Conservation (phyloP, 2,797 vertebrate species). For the Setipinna tenuifilis region DNA sequence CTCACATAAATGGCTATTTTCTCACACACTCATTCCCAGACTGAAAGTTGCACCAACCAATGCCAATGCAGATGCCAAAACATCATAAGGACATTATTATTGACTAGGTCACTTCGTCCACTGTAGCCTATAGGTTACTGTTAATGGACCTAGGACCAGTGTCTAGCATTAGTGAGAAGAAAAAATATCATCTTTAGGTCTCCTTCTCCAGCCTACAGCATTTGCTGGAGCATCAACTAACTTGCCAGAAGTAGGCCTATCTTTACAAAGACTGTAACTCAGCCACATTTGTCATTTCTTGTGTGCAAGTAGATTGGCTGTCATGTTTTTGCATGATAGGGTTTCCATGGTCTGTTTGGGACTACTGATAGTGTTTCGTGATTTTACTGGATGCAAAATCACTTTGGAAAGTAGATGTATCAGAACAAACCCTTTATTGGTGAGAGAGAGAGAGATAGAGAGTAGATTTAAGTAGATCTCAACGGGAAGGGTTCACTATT, state of each 20-base stretch:
- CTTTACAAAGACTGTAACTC: not conserved
- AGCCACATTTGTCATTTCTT: not conserved
- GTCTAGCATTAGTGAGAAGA: not conserved
- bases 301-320: not conserved
- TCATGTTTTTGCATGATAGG: not conserved
- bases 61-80: too few species aligned
- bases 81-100: too few species aligned
- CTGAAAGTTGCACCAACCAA: too few species aligned
- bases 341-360: not conserved
- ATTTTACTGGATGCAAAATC: slow-evolving; percentile 5
- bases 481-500: not conserved
- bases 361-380: not conserved
- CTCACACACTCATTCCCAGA: too few species aligned
- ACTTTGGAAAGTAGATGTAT: slow-evolving; percentile 18
- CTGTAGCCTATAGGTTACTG: not conserved
- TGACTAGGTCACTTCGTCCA: not conserved
- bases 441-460: not conserved
- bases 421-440: not conserved
- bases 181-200: not conserved
- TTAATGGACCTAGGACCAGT: not conserved
- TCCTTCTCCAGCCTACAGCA: not conserved
- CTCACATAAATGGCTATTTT: too few species aligned
- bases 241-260: not conserved
- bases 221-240: not conserved
- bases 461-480: not conserved